Conservation (phyloP, 2,113 vertebrate species). For the Rousettus leschenaultii region DNA sequence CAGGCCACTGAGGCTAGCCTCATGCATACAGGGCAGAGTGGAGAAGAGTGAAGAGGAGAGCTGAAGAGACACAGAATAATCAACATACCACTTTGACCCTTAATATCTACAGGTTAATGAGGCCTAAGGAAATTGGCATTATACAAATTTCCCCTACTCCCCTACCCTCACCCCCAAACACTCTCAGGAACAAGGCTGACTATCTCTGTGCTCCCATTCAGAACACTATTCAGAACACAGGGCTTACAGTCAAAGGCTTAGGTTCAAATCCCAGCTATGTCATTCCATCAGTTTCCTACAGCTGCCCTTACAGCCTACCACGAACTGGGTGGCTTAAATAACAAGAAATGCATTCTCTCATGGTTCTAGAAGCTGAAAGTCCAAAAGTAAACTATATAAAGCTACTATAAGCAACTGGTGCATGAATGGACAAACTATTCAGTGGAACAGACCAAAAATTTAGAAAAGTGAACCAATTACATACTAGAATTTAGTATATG, state of each 20-base stretch:
- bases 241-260: neutral
- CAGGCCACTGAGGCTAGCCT: neutral
- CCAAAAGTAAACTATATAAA: neutral
- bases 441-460: neutral
- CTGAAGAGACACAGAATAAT: neutral
- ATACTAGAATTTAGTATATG: neutral
- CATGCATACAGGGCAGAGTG: neutral
- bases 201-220: neutral
- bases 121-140: neutral
- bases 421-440: neutral
- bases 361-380: neutral
- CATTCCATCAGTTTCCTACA: neutral
- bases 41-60: neutral
- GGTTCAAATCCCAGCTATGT: neutral
- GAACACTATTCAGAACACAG: neutral
- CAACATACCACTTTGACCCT: neutral
- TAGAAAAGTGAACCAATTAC: neutral
- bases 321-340: neutral
- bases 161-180: neutral
- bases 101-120: neutral
- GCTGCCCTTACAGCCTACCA: neutral
- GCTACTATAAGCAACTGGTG: neutral
- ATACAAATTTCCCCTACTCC: neutral
- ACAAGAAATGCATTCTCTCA: neutral
- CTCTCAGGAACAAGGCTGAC: neutral